A percentile compares a stretch with the other conserved stretches of the same genome.
Evolutionary conservation across 2,888 invertebrate genomes (phyloP).

Genomic region (Drosophila setosimentum): DNA sequence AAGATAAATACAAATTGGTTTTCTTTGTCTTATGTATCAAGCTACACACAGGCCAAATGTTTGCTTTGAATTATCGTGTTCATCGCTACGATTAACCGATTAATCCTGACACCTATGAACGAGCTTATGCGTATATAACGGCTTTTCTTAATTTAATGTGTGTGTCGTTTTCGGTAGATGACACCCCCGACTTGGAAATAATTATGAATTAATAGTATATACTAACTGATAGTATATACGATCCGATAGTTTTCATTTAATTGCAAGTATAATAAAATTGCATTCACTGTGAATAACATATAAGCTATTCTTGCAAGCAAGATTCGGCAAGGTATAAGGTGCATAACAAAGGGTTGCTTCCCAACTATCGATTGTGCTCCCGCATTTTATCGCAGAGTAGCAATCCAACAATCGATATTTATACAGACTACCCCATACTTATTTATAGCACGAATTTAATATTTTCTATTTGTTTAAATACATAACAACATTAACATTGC

Average conservation of each 20-base stretch:
- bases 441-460: slow-evolving; percentile 58
- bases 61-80: background rate
- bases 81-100: background rate
- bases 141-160: background rate
- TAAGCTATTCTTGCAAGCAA: background rate
- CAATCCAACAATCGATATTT: slow-evolving; percentile 37
- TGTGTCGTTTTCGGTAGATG: background rate
- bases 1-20: slow-evolving; percentile 40
- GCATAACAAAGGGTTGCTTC: background rate
- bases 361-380: slow-evolving; percentile 22
- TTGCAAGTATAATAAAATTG: background rate
- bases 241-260: background rate
- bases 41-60: background rate
- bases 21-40: background rate
- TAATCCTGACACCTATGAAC: background rate
- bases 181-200: background rate
- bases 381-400: slow-evolving; percentile 7
- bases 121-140: background rate
- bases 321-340: background rate
- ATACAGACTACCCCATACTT: slow-evolving; percentile 43
- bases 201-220: background rate
- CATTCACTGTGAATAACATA: too few species aligned
- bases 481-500: slow-evolving; percentile 45
- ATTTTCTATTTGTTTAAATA: slow-evolving; percentile 58
- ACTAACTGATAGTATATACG: background rate